Percentiles rank a stretch among this genome's conserved stretches.
phyloP scores from a whole-genome alignment of 2,888 invertebrate species.

The Lepas anatifera region DNA sequence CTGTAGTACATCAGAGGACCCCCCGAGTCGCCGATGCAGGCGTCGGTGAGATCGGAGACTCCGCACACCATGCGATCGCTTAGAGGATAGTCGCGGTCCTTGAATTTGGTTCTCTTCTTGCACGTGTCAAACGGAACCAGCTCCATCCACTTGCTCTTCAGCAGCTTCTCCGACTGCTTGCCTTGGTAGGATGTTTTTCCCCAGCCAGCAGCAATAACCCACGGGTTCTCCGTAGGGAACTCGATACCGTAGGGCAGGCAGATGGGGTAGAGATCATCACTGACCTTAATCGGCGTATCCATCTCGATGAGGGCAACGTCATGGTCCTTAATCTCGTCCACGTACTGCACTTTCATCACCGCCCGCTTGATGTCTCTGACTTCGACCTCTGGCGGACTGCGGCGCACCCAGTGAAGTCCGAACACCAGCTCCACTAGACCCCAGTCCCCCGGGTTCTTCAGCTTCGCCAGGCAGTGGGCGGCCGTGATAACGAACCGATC shows the following conservation, averaged over 20 bases:
- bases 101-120: not conserved
- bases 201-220: slow-evolving; percentile 1
- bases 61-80: not conserved
- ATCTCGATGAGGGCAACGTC: not conserved
- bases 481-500: not conserved
- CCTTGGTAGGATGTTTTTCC: not conserved
- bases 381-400: not conserved
- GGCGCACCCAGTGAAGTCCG: slow-evolving; percentile 1
- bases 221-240: not conserved
- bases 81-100: not conserved
- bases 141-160: slow-evolving; percentile 5
- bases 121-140: not conserved
- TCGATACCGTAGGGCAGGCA: not conserved
- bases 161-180: not conserved
- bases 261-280: not conserved
- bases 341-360: not conserved
- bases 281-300: not conserved
- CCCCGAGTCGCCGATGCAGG: slow-evolving; percentile 2
- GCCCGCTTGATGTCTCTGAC: not conserved
- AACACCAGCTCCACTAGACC: not conserved
- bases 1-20: not conserved
- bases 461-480: slow-evolving; percentile 4
- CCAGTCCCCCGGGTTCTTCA: not conserved
- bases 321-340: not conserved
- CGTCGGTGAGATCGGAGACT: not conserved